These are phyloP conservation scores for Amiota minor DNA, from an alignment of 2,888 invertebrate genomes.

Conservation along the genomic window DNA sequence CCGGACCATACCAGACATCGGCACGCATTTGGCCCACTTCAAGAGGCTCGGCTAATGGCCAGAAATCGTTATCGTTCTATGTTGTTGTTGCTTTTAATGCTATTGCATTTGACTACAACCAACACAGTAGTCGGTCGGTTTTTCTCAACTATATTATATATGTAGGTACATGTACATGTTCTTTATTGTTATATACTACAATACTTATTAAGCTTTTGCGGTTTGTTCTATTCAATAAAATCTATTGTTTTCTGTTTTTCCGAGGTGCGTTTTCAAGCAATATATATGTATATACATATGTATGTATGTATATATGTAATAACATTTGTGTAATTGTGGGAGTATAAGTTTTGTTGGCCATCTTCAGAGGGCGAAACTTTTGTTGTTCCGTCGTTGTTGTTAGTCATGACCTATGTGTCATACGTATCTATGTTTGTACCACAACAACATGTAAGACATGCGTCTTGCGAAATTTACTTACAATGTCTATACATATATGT, in stretches of 20 bases:
- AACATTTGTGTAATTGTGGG: not conserved
- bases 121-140: no score
- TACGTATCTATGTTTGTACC: not conserved
- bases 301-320: no score
- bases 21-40: conserved; percentile 25
- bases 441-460: no score
- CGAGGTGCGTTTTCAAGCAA: not conserved
- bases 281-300: no score
- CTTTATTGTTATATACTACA: not conserved
- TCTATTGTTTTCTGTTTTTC: not conserved
- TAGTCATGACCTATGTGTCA: conserved; percentile 18
- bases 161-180: not conserved
- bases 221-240: not conserved
- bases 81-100: not conserved
- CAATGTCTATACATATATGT: not conserved
- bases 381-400: not conserved
- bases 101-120: not conserved
- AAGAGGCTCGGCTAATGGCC: conserved; percentile 15
- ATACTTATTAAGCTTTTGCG: conserved; percentile 12
- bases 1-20: conserved; percentile 8
- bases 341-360: not conserved
- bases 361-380: not conserved
- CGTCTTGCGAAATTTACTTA: not conserved
- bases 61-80: conserved; percentile 4
- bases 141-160: conserved; percentile 1